Conservation (phyloP, 2,113 vertebrate species). For the Eulemur rufifrons region DNA sequence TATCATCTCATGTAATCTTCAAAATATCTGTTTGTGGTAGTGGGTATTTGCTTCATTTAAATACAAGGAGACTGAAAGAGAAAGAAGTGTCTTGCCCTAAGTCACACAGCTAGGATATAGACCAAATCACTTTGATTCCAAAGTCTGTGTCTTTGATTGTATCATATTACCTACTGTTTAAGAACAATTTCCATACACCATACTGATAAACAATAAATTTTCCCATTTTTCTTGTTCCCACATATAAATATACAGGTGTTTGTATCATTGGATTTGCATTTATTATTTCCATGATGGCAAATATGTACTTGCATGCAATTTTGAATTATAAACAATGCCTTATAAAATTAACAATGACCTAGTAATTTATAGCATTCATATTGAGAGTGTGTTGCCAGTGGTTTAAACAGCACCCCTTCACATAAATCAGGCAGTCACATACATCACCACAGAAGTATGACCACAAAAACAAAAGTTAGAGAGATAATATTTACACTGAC, state of each 20-base stretch:
- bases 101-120: background rate
- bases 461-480: background rate
- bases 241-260: background rate
- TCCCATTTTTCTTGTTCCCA: background rate
- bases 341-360: background rate
- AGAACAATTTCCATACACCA: too few relatives aligned
- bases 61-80: background rate
- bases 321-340: background rate
- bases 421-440: background rate
- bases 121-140: background rate
- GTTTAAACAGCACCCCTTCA: background rate
- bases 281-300: background rate
- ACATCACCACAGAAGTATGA: background rate
- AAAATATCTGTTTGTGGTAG: background rate
- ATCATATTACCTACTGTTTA: background rate
- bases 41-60: constrained; percentile 31
- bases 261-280: background rate
- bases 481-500: background rate
- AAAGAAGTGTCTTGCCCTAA: background rate
- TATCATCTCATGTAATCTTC: background rate
- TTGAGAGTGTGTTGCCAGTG: background rate
- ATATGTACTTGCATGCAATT: background rate
- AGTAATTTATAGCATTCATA: background rate
- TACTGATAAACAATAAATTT: background rate
- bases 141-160: background rate